A percentile compares a stretch with the other conserved stretches of the same genome.
These are phyloP conservation scores for Poecilia picta DNA, from an alignment of 2,797 vertebrate species.

Conservation along the genomic window DNA sequence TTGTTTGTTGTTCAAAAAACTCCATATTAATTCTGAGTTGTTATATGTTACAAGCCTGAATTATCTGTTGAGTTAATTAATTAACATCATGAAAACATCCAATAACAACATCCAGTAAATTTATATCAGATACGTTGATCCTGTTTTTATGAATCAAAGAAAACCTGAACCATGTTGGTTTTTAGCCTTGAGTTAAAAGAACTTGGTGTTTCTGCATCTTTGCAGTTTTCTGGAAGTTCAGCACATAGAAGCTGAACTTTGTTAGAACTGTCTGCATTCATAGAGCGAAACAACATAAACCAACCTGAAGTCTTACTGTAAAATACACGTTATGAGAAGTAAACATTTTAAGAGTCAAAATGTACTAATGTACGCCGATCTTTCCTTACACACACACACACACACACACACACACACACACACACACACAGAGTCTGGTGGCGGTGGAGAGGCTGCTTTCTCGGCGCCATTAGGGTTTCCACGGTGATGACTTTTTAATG, in stretches of 20 bases:
- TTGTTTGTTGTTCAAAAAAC: too few relatives aligned
- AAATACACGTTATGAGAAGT: background rate
- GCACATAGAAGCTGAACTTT: too few relatives aligned
- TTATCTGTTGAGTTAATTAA: background rate
- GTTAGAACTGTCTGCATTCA: background rate
- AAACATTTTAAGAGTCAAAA: background rate
- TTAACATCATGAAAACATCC: too few relatives aligned
- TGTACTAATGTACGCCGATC: background rate
- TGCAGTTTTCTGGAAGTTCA: too few relatives aligned
- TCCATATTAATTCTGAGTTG: too few relatives aligned
- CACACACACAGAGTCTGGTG: constrained; percentile 32
- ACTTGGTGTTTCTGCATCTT: too few relatives aligned
- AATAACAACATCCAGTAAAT: too few relatives aligned
- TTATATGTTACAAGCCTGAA: background rate
- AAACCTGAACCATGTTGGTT: too few relatives aligned
- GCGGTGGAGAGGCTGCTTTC: constrained; percentile 51
- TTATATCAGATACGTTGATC: too few relatives aligned
- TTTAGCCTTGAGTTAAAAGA: too few relatives aligned
- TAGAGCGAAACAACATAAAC: background rate
- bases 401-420: constrained; percentile 5
- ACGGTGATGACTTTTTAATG: constrained; percentile 36
- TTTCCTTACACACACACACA: constrained; percentile 2
- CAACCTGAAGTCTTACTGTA: background rate
- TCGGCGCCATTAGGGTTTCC: constrained; percentile 43
- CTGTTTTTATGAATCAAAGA: too few relatives aligned